Base-by-base conservation (phyloP, 2,888 invertebrate species). In the Panopea generosa region DNA sequence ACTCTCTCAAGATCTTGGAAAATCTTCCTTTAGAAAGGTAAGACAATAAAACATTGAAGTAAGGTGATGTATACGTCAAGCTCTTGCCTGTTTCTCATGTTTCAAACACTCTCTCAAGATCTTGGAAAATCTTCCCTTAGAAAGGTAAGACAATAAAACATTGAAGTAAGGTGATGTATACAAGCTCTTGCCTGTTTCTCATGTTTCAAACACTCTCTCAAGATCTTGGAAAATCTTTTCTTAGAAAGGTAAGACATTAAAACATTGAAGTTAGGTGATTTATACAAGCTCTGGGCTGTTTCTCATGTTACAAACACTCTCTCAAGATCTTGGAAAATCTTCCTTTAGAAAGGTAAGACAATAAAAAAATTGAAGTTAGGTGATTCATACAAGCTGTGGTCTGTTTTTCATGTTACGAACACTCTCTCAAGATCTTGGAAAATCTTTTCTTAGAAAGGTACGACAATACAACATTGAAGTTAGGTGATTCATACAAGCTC, bases 341-440 rank as follows among this genome's bases (percentile, higher is more conserved):
- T 20, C 95, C 96, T 0, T 65, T 93, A n/a, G 94, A 95, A 79
- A 94, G 94, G 93, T 95, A 90, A 78, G 33, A 33, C 33, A n/a
- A 33, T 4, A 7, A 33, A 33, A 33, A 11, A 4, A 33, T 33
- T 4, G 33, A n/a, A n/a, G n/a, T n/a, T n/a, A n/a, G 33, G 11
- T 33, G 33, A 33, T 33, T n/a, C n/a, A n/a, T n/a, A n/a, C n/a
- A n/a, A n/a, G n/a, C n/a, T n/a, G n/a, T n/a, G n/a, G n/a, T n/a
- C n/a, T 33, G 33, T 11, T 33, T 33, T 11, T 33, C 79, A 2
- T 96, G 96, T 29, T 95, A 95, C 90, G 94, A 95, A 0, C 91
- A 94, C 2, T 96, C 96, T 0, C 94, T 97, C 88, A 93, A 94
- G 52, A 95, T 95, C 0, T 93, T 97, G 6, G 97, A 97, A 89